Conservation (phyloP, 2,113 vertebrate species). For the Pyxicephalus adspersus region DNA sequence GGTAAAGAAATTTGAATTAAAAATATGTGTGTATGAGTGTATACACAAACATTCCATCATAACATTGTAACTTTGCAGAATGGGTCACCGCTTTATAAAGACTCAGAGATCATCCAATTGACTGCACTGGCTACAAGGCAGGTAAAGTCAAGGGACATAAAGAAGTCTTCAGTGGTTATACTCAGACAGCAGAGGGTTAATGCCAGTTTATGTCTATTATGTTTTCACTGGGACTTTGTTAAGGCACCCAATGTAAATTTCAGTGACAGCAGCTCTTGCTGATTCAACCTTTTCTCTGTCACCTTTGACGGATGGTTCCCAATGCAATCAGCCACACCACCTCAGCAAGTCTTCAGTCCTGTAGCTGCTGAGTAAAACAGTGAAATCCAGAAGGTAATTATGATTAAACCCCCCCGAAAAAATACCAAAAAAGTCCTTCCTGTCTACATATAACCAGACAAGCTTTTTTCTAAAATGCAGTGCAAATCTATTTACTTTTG, state of each 20-base stretch:
- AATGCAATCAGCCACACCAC: conserved; percentile 79
- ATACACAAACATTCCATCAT: too few species aligned
- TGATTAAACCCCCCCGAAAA: conserved; percentile 6
- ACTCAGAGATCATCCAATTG: conserved; percentile 7
- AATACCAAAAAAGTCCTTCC: not conserved
- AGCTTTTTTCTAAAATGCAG: not conserved
- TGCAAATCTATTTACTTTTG: not conserved
- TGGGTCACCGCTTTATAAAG: not conserved
- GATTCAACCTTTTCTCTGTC: conserved; percentile 79
- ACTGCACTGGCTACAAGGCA: not conserved
- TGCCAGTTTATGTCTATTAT: conserved; percentile 7
- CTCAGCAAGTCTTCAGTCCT: conserved; percentile 66
- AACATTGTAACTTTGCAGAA: too few species aligned
- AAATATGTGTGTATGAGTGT: too few species aligned
- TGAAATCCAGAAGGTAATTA: conserved; percentile 19
- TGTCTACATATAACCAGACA: not conserved
- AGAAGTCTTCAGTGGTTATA: conserved; percentile 11
- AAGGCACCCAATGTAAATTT: conserved; percentile 79
- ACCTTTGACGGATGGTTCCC: conserved; percentile 84
- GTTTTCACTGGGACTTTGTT: conserved; percentile 56
- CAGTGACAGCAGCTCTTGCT: conserved; percentile 77
- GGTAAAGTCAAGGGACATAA: conserved; percentile 1
- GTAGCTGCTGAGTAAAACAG: conserved; percentile 60
- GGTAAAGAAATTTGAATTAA: too few species aligned
- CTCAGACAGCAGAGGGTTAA: conserved; percentile 8